phyloP scores from a whole-genome alignment of 2,888 invertebrate species.

The Scrobipalpa costella region DNA sequence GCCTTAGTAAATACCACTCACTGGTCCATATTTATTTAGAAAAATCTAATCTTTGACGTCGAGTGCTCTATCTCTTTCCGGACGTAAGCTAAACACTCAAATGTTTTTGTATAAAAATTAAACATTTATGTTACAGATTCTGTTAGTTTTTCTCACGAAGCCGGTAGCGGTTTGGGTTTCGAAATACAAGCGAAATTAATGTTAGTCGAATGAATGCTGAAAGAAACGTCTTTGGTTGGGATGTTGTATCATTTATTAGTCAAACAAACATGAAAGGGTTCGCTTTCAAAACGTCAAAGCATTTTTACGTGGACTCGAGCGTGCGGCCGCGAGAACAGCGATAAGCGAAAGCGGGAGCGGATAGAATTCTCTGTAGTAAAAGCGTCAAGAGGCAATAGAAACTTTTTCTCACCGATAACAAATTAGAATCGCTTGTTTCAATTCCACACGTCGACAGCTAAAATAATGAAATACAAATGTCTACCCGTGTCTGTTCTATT shows the following conservation, averaged over 20 bases:
- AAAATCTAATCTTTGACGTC: conserved; percentile 64
- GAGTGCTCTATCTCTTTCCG: conserved; percentile 72
- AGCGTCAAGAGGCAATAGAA: not conserved
- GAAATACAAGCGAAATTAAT: conserved; percentile 13
- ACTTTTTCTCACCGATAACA: not conserved
- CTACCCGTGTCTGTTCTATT: conserved; percentile 52
- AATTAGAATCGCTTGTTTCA: not conserved
- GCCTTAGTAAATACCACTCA: conserved; percentile 56
- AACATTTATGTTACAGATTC: conserved; percentile 45
- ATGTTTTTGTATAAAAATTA: conserved; percentile 47
- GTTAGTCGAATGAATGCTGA: conserved; percentile 20
- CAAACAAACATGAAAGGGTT: conserved; percentile 46
- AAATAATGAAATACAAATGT: conserved; percentile 66
- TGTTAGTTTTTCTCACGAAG: conserved; percentile 69
- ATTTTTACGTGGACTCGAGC: conserved; percentile 53
- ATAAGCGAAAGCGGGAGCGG: conserved; percentile 11
- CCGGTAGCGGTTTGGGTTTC: conserved; percentile 20
- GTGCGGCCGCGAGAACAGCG: conserved; percentile 14
- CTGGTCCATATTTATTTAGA: conserved; percentile 60
- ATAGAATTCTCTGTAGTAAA: not conserved
- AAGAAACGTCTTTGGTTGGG: conserved; percentile 7
- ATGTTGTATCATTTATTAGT: conserved; percentile 51
- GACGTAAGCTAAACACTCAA: conserved; percentile 50
- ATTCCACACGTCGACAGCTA: conserved; percentile 39
- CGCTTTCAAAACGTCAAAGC: conserved; percentile 54